Percentiles rank a stretch among this genome's conserved stretches.
phyloP scores from a whole-genome alignment of 2,797 vertebrate species.

The Clamator glandarius region DNA sequence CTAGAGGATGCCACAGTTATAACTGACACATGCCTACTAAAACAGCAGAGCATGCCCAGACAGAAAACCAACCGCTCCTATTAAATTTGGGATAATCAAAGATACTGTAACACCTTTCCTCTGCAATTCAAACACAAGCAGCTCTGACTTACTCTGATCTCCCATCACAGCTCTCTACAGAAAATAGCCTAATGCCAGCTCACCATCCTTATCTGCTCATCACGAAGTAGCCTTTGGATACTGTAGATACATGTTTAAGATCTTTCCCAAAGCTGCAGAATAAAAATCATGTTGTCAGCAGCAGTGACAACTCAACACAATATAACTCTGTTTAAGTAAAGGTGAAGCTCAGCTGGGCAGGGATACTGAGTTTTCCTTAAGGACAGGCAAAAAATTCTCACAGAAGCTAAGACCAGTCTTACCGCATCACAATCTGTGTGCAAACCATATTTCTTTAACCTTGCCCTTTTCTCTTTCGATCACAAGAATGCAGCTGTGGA shows the following conservation, averaged over 20 bases:
- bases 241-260: background rate
- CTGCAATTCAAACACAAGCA: background rate
- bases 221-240: background rate
- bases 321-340: background rate
- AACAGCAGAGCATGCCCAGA: background rate
- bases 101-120: background rate
- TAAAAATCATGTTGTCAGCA: background rate
- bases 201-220: background rate
- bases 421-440: background rate
- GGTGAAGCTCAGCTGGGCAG: background rate
- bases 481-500: background rate
- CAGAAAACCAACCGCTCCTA: background rate
- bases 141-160: background rate
- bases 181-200: background rate
- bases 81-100: background rate
- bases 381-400: background rate
- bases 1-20: background rate
- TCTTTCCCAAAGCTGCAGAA: background rate
- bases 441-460: background rate
- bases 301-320: background rate
- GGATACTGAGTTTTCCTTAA: background rate
- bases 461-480: slow-evolving; percentile 4
- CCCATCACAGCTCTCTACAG: background rate
- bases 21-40: background rate
- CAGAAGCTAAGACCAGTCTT: background rate